These are phyloP conservation scores for Cryptoprocta ferox DNA, from an alignment of 2,797 vertebrate species.

Conservation along the genomic window DNA sequence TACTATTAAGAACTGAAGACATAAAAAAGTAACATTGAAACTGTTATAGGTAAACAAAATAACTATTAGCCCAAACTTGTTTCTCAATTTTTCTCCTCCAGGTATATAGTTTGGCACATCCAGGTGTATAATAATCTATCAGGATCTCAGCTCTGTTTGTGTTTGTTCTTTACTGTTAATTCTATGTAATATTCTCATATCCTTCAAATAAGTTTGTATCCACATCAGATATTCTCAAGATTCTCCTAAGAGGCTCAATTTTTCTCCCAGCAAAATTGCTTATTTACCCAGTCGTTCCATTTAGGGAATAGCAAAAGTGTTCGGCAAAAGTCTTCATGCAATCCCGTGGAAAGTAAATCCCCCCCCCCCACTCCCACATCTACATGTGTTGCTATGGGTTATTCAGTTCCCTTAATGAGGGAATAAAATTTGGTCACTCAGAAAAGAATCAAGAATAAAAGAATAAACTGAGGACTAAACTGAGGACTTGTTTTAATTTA, in stretches of 20 bases:
- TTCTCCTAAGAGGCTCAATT: conserved; percentile 8
- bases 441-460: conserved; percentile 27
- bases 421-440: conserved; percentile 1
- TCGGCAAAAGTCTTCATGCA: background rate
- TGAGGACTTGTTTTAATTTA: conserved; percentile 22
- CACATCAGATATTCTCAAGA: conserved; percentile 14
- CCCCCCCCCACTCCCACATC: background rate
- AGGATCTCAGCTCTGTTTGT: background rate
- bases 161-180: background rate
- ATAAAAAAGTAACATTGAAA: background rate
- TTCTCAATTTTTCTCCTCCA: background rate
- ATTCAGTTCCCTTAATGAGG: background rate
- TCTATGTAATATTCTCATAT: background rate
- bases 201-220: background rate
- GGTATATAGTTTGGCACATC: background rate
- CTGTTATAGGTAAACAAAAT: background rate
- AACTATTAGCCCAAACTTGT: background rate
- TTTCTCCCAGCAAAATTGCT: background rate
- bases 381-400: background rate
- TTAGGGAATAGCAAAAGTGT: background rate
- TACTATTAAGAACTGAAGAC: background rate
- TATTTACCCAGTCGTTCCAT: background rate
- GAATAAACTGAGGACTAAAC: conserved; percentile 4
- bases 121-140: background rate
- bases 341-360: background rate